Conservation (phyloP, 1,140 invertebrate genomes). For the Drosophila nigromelanica region DNA sequence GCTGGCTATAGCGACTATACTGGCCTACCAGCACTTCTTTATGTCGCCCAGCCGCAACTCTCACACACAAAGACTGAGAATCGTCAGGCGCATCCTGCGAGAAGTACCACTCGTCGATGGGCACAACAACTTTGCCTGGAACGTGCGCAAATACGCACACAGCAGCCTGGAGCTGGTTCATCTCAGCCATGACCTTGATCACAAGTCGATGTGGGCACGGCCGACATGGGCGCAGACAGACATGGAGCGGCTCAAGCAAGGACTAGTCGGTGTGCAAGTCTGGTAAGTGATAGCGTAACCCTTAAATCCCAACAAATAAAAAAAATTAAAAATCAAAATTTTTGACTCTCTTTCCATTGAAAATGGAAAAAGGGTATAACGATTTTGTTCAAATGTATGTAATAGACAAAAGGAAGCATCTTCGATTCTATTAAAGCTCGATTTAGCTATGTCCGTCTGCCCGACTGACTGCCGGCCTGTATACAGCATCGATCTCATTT, state of each 20-base stretch:
- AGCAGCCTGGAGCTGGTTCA: constrained; percentile 92
- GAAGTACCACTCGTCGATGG: constrained; percentile 88
- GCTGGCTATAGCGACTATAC: constrained; percentile 71
- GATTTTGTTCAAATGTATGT: no score
- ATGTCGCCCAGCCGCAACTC: constrained; percentile 85
- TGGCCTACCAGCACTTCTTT: constrained; percentile 80
- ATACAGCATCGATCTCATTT: no score
- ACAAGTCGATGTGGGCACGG: constrained; percentile 91
- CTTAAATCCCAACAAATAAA: no score
- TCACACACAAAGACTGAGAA: constrained; percentile 86
- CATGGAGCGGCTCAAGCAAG: constrained; percentile 91
- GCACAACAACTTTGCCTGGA: constrained; percentile 95
- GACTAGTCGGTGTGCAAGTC: constrained; percentile 92
- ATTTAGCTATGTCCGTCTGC: no score
- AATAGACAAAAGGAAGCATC: no score
- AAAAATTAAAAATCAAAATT: no score
- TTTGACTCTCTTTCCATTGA: no score
- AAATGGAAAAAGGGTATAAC: no score
- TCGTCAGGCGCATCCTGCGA: constrained; percentile 86
- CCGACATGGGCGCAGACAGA: constrained; percentile 95
- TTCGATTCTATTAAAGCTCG: no score
- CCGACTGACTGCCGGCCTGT: no score
- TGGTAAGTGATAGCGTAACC: constrained; percentile 80
- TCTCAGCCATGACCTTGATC: constrained; percentile 89
- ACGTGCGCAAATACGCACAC: constrained; percentile 91